A percentile compares a stretch with the other conserved stretches of the same genome.
Conservation (phyloP, 2,888 invertebrate genomes). For the Lasius platythorax region DNA sequence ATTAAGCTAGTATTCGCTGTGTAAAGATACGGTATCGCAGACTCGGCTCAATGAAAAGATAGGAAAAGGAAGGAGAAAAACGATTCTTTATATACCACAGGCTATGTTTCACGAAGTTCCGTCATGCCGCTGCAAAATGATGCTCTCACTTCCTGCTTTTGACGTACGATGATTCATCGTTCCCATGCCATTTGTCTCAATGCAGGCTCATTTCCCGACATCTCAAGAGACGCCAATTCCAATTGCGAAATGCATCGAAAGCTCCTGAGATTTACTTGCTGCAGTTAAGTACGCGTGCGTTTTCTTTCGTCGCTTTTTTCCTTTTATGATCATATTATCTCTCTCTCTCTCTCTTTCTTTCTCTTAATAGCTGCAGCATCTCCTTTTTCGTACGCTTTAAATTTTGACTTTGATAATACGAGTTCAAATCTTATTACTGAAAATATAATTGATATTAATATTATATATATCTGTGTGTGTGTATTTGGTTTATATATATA, state of each 20-base stretch:
- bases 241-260: conserved; percentile 76
- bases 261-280: conserved; percentile 64
- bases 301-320: background rate
- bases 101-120: conserved; percentile 64
- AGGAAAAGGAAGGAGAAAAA: conserved; percentile 56
- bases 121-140: conserved; percentile 72
- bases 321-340: conserved; percentile 27
- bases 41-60: conserved; percentile 65
- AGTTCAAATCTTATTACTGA: background rate
- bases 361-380: background rate
- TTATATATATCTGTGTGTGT: background rate
- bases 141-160: conserved; percentile 77
- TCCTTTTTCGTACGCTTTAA: background rate
- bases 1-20: conserved; percentile 49
- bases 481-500: background rate
- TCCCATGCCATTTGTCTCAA: conserved; percentile 81
- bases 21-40: conserved; percentile 59
- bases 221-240: conserved; percentile 79
- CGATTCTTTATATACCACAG: conserved; percentile 67
- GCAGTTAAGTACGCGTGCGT: conserved; percentile 52
- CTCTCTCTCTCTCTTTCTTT: background rate
- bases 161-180: conserved; percentile 82
- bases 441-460: background rate
- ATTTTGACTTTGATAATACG: background rate
- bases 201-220: conserved; percentile 77